Evolutionary conservation across 2,797 vertebrate genomes (phyloP).

Genomic region (Alectoris magna): DNA sequence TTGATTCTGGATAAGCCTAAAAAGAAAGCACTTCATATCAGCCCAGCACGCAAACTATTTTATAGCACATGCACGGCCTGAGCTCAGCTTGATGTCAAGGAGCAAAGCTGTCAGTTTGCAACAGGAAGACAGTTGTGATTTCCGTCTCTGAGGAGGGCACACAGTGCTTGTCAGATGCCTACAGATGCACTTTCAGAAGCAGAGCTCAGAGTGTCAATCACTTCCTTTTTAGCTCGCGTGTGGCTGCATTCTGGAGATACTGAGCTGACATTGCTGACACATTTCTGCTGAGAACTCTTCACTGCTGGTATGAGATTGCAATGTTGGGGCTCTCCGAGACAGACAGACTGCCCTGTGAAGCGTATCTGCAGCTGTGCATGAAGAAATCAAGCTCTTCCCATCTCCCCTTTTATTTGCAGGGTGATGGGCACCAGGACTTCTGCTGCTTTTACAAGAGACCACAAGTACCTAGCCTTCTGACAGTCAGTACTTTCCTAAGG

Average conservation of each 20-base stretch:
- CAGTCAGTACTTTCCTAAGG: background rate
- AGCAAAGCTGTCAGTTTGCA: background rate
- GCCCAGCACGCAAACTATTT: background rate
- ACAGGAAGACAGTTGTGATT: background rate
- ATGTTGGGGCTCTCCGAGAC: background rate
- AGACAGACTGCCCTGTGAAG: background rate
- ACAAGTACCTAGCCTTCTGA: background rate
- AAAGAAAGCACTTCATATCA: constrained; percentile 29
- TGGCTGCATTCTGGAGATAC: constrained; percentile 1
- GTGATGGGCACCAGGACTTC: background rate
- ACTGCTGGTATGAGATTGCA: background rate
- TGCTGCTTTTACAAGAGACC: background rate
- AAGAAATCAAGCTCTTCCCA: background rate
- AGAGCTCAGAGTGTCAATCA: background rate
- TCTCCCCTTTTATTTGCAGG: background rate
- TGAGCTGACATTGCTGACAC: constrained; percentile 6
- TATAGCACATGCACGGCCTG: background rate
- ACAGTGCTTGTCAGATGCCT: background rate
- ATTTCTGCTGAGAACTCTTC: background rate
- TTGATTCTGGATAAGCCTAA: constrained; percentile 91
- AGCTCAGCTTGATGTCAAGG: accelerated
- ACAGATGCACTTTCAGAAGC: background rate
- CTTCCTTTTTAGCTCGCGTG: background rate
- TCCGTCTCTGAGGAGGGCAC: background rate
- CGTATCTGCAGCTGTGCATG: background rate